Evolutionary conservation across 2,113 vertebrate genomes (phyloP).

Genomic region (Chionodraco myersi): DNA sequence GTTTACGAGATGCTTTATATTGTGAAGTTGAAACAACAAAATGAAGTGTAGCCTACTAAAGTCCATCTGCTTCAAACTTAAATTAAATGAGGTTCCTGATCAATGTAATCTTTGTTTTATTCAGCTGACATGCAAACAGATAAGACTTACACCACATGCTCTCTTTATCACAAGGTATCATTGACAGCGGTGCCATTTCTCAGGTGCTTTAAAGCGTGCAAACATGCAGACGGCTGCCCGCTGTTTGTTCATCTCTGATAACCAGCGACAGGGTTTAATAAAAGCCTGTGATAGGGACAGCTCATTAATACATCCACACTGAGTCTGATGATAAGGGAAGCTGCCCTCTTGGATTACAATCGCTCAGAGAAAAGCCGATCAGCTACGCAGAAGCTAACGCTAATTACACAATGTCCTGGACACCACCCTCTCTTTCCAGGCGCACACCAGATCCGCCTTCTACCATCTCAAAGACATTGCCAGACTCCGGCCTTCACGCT

Average conservation of each 20-base stretch:
- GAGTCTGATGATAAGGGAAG: conserved; percentile 73
- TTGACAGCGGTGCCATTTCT: neutral
- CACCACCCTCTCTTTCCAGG: too few species aligned
- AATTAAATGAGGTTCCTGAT: neutral
- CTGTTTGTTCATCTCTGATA: conserved; percentile 52
- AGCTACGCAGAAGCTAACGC: conserved; percentile 67
- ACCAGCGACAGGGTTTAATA: conserved; percentile 44
- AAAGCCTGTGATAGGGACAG: conserved; percentile 57
- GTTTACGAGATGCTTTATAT: too few species aligned
- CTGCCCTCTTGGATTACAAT: conserved; percentile 79
- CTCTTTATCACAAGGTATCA: neutral
- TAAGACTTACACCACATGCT: neutral
- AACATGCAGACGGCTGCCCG: neutral
- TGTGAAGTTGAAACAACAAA: neutral
- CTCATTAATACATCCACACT: conserved; percentile 66
- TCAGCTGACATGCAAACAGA: neutral
- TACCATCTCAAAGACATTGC: too few species aligned
- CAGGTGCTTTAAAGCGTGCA: conserved; percentile 5
- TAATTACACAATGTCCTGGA: conserved; percentile 68
- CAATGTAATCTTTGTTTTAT: neutral
- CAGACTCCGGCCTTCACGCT: too few species aligned
- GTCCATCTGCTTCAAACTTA: neutral
- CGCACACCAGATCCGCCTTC: too few species aligned
- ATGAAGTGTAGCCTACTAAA: neutral
- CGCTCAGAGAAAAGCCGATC: conserved; percentile 79